Evolutionary conservation across 2,888 invertebrate genomes (phyloP), one percentile per base, ranked within the genome.

Genomic region (Pandemis corylana): DNA sequence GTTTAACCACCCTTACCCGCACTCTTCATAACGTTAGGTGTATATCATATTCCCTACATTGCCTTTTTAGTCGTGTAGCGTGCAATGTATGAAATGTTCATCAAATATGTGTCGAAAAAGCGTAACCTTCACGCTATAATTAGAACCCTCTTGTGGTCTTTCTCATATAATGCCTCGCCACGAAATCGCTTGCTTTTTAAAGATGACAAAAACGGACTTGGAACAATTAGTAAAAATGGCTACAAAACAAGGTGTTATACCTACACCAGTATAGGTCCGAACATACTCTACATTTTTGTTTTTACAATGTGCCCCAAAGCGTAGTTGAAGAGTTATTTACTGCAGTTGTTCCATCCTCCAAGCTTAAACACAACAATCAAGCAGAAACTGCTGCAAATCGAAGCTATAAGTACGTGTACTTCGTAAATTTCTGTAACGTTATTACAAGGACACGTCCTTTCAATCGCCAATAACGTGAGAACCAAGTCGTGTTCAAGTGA

Each of bases 401-500:
- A 46, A 46, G 12, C 46, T 46, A 46, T 36, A 36, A 36, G 28
- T 36, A 36, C 28, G 0, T 36, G 28, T 36, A 36, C 20, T 56
- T 20, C 56, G 28, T 59, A 59, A 5, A 12, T 20, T 59, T 28
- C 20, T 12, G 20, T 59, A 28, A 10, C 10, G 9, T 59, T 12
- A 59, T 59, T 10, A 12, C 28, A 28, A 59, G 59, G 59, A 12
- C 59, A n/a, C 28, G 59, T 59, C 59, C 28, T 12, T 51, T n/a
- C 51, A 56, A 61, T 67, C 42, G 61, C 61, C 46, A 44, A 70
- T 61, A 65, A 71, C 70, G 70, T 70, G 75, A 70, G 44, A 62
- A 71, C n/a, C 70, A 44, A 28, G 36, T 63, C 67, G 62, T 74
- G 56, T 62, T 44, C 51, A 53, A 70, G 74, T 70, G 74, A 75